Base-by-base conservation (phyloP, 1,140 invertebrate species). In the Pararge aegeria region DNA sequence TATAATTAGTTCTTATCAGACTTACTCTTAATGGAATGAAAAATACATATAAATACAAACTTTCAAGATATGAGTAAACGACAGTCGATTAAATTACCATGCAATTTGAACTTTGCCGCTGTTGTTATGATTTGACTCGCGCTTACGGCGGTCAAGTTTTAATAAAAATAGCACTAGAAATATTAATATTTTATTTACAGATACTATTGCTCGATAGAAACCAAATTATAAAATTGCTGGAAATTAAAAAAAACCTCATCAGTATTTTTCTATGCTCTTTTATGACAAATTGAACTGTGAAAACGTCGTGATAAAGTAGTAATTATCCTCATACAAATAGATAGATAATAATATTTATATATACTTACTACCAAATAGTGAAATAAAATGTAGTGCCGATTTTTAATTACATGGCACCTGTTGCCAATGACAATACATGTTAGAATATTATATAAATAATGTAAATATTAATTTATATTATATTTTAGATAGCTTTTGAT, bases 341-440 rank as follows among this genome's bases (percentile, higher is more conserved):
- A 42, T 58, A 40, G 48, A 59, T 52, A 50, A 12, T 51, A 51
- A 51, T 51, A 53, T 59, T 46, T 46, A 53, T 53, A 29, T 48
- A 58, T 24, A 24, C 24, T 4, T 24, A 24, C 24, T 24, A 4
- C 7, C 3, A 34, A 12, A 34, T 34, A 34, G 30, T 34, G n/a
- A 4, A 19, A 42, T 38, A 40, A 44, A 40, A 52, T 21, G 12
- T 54, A 61, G 42, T 20, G 42, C 42, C 12, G 58, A 20, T 48
- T 53, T 48, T 48, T 13, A 37, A 29, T 48, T 61, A 61, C 29
- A 63, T 60, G 65, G 69, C 61, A 70, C 55, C 49, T 54, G 59
- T 83, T 83, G 73, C 78, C 78, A 83, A 76, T 79, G 80, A 81
- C 78, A 81, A 83, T 81, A 83, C 65, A 60, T 53, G 15, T 46